Evolutionary conservation across 2,113 vertebrate species (phyloP), one percentile per base, ranked within the genome.

Genomic region (Indicator indicator): DNA sequence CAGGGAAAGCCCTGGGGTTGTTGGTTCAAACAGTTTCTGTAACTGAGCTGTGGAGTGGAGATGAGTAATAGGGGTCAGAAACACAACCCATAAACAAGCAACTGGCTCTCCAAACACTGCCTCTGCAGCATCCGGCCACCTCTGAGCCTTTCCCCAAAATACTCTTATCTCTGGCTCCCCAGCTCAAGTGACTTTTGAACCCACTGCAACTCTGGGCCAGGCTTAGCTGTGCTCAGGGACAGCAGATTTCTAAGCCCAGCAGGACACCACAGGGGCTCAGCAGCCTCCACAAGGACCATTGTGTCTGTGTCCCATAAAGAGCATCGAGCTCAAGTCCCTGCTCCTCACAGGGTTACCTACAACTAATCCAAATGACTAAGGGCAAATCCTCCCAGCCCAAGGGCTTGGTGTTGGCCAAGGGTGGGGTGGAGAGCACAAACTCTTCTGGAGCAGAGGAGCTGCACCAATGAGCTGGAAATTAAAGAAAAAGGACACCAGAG

Each of bases 1-100:
- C 16, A 56, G 88, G 91, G 85, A 89, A 92, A 18, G 50, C 91
- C 67, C 33, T 9, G 20, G 46, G 30, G 40, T 21, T 1, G 0
- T 3, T 26, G 24, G 8, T 30, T 30, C 36, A 28, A 11, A 65
- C 63, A 28, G 67, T n/a, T 71, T 30, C 36, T 55, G 64, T 13
- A 87, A 62, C 23, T 16, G 10, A 83, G 21, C 5, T 55, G 4
- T 36, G 46, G 38, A 38, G 19, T 11, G 14, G 7, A 38, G 71
- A 30, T 93, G 91, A 89, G 84, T 79, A 95, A 89, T 2, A 24
- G 60, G 65, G 75, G 44, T 78, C 89, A 62, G 16, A 28, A 18
- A 15, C 52, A 38, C 26, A 27, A 17, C n/a, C 46, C 52, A 71
- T 91, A 94, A 93, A 91, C 95, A 93, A 69, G 30, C 18, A 3